Percentiles rank a stretch among this genome's conserved stretches.
These are phyloP conservation scores for Perca flavescens DNA, from an alignment of 2,113 vertebrate genomes.

Conservation along the genomic window DNA sequence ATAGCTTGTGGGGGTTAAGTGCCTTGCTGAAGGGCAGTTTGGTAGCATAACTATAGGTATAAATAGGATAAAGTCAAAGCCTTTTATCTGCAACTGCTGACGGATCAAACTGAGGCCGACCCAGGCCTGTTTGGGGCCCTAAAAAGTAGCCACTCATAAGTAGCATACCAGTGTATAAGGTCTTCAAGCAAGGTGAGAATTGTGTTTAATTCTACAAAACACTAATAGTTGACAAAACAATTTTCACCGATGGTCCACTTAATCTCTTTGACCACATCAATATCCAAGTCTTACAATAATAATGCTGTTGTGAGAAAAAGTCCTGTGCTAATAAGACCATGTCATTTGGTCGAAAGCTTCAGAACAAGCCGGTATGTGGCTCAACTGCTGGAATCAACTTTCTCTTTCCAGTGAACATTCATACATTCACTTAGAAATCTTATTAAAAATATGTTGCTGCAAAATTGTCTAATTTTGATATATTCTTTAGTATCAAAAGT, in stretches of 20 bases:
- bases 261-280: neutral
- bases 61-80: neutral
- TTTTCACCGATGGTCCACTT: neutral
- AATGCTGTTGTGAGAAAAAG: neutral
- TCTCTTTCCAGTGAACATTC: neutral
- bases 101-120: neutral
- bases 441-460: neutral
- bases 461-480: neutral
- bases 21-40: conserved; percentile 19
- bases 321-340: neutral
- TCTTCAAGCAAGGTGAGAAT: neutral
- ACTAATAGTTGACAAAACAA: neutral
- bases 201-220: neutral
- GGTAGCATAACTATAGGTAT: neutral
- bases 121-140: neutral
- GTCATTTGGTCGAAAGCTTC: neutral
- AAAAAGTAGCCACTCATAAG: neutral
- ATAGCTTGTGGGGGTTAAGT: neutral
- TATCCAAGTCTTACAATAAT: neutral
- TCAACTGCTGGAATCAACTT: neutral
- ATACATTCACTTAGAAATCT: neutral
- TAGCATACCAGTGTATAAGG: neutral
- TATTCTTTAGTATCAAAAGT: neutral
- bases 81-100: neutral
- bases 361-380: neutral